Conservation (phyloP, 2,113 vertebrate genomes). For the Chaetodon trifascialis region DNA sequence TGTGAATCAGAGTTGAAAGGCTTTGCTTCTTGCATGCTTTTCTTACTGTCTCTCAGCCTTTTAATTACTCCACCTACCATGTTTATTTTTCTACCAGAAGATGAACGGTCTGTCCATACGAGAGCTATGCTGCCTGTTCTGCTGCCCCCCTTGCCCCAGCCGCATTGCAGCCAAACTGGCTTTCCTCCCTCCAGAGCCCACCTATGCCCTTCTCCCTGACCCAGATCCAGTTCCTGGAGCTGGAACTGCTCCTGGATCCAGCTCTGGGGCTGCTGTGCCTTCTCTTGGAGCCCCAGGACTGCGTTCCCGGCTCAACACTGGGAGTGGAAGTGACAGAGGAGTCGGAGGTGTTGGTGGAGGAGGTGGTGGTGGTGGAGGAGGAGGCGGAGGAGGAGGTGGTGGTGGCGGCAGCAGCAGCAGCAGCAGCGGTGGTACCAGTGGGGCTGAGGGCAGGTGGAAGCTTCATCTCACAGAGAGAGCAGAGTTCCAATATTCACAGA, state of each 20-base stretch:
- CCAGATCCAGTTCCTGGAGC: conserved; percentile 84
- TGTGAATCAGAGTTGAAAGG: conserved; percentile 9
- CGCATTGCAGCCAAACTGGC: conserved; percentile 97
- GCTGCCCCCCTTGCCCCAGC: conserved; percentile 98
- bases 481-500: conserved; percentile 96
- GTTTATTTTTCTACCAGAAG: conserved; percentile 69
- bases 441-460: conserved; percentile 88
- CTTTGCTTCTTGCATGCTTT: not conserved
- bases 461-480: conserved; percentile 94
- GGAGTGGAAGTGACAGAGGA: conserved; percentile 65
- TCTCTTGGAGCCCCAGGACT: conserved; percentile 81
- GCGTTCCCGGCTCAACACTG: conserved; percentile 76
- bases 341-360: conserved; percentile 36
- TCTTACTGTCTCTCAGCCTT: not conserved
- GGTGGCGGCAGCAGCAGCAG: not conserved
- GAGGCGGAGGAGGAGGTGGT: conserved; percentile 6
- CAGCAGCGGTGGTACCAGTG: not conserved
- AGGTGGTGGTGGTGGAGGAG: conserved; percentile 20
- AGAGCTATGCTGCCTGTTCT: conserved; percentile 98
- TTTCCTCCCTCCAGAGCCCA: conserved; percentile 96
- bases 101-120: conserved; percentile 98
- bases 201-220: conserved; percentile 92
- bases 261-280: conserved; percentile 65
- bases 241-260: conserved; percentile 70
- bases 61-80: conserved; percentile 7